phyloP scores from a whole-genome alignment of 2,797 vertebrate species.

The Telmatherina bonti region DNA sequence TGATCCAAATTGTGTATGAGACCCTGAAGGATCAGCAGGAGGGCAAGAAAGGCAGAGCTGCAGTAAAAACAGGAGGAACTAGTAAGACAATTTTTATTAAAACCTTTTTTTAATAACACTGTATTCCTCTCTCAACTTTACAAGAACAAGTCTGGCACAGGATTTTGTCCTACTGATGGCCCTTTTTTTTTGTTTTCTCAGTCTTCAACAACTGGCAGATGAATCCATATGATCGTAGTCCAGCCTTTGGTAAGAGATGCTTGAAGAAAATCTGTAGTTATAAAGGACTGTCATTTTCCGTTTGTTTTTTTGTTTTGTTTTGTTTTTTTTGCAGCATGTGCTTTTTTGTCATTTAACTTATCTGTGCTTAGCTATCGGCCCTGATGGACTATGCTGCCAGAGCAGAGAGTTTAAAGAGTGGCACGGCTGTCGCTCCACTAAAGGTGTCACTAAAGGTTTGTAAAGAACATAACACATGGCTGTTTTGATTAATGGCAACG shows the following conservation, averaged over 20 bases:
- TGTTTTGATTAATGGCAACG: neutral
- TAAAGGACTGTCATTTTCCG: neutral
- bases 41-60: conserved; percentile 92
- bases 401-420: conserved; percentile 99
- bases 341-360: neutral
- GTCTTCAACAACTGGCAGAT: conserved; percentile 99
- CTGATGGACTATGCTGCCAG: conserved; percentile 95
- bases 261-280: neutral
- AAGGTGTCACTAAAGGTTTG: conserved; percentile 92
- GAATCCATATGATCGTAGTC: conserved; percentile 97
- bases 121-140: neutral
- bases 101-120: neutral
- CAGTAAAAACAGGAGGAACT: conserved; percentile 91
- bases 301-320: no score
- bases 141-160: neutral
- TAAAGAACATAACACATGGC: neutral
- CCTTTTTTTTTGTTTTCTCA: conserved; percentile 55
- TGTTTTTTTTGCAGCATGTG: neutral
- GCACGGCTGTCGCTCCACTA: conserved; percentile 96
- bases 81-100: conserved; percentile 74
- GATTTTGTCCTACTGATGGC: conserved; percentile 3
- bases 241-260: conserved; percentile 92
- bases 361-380: conserved; percentile 88
- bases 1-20: conserved; percentile 99
- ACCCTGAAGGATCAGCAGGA: conserved; percentile 96